A percentile compares a stretch with the other conserved stretches of the same genome.
phyloP scores from a whole-genome alignment of 1,140 invertebrate genomes.

The Arctopsyche grandis region DNA sequence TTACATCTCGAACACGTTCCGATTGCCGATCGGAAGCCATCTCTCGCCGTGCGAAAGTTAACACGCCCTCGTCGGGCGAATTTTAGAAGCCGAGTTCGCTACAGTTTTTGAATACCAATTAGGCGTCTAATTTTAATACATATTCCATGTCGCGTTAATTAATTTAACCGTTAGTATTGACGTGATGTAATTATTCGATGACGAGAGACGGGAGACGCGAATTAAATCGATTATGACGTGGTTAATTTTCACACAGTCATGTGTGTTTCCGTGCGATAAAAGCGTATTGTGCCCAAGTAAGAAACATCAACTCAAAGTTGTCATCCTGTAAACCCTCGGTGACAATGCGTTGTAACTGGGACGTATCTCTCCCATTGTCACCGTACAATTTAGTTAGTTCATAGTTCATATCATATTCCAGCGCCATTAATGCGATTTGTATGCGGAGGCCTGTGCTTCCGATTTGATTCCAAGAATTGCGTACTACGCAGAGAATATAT shows the following conservation, averaged over 20 bases:
- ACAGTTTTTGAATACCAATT: too few relatives aligned
- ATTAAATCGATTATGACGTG: conserved; percentile 32
- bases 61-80: too few relatives aligned
- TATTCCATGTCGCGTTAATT: background rate
- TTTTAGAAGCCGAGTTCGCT: too few relatives aligned
- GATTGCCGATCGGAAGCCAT: conserved; percentile 1
- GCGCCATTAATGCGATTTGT: conserved; percentile 37
- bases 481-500: background rate
- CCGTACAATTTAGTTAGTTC: conserved; percentile 31
- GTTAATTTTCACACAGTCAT: conserved; percentile 31
- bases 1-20: background rate
- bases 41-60: background rate
- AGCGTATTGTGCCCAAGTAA: conserved; percentile 32
- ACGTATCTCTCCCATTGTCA: conserved; percentile 22
- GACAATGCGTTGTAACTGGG: conserved; percentile 17
- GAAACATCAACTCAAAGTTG: conserved; percentile 31
- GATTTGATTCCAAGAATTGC: background rate
- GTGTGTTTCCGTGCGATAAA: conserved; percentile 38
- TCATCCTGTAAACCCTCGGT: conserved; percentile 32
- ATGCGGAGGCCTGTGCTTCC: background rate
- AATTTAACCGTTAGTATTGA: background rate
- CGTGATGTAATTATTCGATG: background rate
- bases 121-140: background rate
- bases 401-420: background rate
- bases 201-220: background rate